phyloP scores from a whole-genome alignment of 2,113 vertebrate genomes.

The Ochotona princeps region DNA sequence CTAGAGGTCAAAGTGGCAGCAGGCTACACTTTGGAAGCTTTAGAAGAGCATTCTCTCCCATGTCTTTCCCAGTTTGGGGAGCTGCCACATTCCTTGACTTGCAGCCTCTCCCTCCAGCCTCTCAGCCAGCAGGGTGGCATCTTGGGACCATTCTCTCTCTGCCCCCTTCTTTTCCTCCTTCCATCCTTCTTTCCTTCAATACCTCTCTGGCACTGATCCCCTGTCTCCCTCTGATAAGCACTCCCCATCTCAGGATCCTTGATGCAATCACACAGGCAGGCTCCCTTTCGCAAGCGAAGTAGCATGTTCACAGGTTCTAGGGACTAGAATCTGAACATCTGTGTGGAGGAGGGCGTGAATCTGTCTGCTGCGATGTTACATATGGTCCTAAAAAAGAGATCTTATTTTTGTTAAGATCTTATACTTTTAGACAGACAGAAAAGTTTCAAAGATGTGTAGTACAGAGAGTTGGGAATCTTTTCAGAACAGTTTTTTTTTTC shows the following conservation, averaged over 20 bases:
- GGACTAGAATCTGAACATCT: background rate
- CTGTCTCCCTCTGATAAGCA: no score
- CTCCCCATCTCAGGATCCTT: background rate
- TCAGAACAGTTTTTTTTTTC: background rate
- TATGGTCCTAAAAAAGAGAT: background rate
- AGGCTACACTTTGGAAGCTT: background rate
- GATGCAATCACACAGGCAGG: background rate
- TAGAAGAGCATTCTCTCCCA: background rate
- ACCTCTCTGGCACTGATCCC: background rate
- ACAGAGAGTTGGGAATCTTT: background rate
- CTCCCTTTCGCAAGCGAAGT: background rate
- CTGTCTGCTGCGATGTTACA: background rate
- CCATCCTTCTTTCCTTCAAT: no score
- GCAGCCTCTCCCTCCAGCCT: background rate
- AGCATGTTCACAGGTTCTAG: background rate
- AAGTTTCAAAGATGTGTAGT: background rate
- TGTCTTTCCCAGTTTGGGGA: background rate
- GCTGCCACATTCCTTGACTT: background rate
- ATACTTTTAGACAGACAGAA: conserved; percentile 11
- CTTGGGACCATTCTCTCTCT: background rate
- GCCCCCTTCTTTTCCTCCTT: no score
- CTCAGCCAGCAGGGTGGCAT: background rate
- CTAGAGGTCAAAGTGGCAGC: background rate
- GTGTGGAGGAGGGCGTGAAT: no score
- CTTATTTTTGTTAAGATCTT: background rate